phyloP scores from a whole-genome alignment of 2,888 invertebrate species.

The Hymenopus coronatus region DNA sequence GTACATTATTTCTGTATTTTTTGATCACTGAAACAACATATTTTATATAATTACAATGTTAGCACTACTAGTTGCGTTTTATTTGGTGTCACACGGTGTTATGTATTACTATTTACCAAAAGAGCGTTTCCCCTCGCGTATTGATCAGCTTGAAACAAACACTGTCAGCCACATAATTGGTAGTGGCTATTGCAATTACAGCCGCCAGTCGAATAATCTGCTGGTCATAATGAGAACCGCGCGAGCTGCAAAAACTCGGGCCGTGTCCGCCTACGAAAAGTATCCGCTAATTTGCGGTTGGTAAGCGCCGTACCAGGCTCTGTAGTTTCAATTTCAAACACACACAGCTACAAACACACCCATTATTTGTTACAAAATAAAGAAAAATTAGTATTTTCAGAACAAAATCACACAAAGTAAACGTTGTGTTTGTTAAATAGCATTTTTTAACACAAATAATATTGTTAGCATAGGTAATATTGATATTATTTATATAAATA shows the following conservation, averaged over 20 bases:
- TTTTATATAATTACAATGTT: too few relatives aligned
- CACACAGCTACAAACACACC: neutral
- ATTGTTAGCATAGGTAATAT: too few relatives aligned
- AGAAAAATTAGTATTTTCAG: neutral
- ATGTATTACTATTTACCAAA: too few relatives aligned
- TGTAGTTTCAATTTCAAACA: neutral
- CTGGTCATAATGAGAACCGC: neutral
- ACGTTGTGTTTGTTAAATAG: too few relatives aligned
- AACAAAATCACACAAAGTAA: too few relatives aligned
- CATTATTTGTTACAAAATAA: neutral
- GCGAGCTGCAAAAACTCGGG: neutral
- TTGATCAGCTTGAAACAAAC: neutral
- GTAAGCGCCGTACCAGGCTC: neutral
- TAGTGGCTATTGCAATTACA: neutral
- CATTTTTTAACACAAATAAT: too few relatives aligned
- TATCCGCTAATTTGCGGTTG: neutral
- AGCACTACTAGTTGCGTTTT: too few relatives aligned
- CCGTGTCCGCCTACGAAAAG: neutral
- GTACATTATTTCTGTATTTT: too few relatives aligned
- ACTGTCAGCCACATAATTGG: neutral
- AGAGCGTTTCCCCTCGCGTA: neutral
- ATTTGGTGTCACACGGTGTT: too few relatives aligned
- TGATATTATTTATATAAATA: too few relatives aligned
- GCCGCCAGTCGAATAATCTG: neutral
- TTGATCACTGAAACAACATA: too few relatives aligned